Evolutionary conservation across 37 sponge, comb jelly and placozoan genomes (phyloP), one percentile per base, ranked within the genome.

Genomic region (Halichondria panicea): DNA sequence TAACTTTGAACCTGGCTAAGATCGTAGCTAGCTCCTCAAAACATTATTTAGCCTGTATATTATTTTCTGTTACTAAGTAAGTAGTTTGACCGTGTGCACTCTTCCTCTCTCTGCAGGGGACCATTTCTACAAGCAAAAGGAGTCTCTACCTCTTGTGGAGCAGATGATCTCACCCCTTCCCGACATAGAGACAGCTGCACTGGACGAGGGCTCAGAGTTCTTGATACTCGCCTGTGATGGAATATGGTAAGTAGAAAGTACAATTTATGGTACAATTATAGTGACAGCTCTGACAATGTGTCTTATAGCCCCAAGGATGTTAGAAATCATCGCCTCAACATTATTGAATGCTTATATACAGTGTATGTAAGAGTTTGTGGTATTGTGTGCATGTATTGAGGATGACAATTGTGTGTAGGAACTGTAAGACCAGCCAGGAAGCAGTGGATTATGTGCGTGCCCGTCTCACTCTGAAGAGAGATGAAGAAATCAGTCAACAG

Each of bases 211-310:
- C 48, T 89, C 86, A 55, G 84, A 92, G 68, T 96, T 96, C 79
- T 27, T 96, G 31, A 60, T 96, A 3, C 44, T 96, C 25, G 96
- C 96, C 40, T 96, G 92, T 56, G 96, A 96, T 84, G 96, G 96
- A 67, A 92, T 96, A 36, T 96, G 92, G 90, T 89, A 83, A 41
- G 83, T 38, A 13, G 1, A 48, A 70, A 35, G 33, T 19, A 6
- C n/a, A 44, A 68, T 15, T 7, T 36, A 13, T 28, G 66, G 28
- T 37, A 36, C 12, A 7, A 8, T 9, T 59, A 25, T 9, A 38
- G 40, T 22, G 35, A 36, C 11, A 12, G 8, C 9, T 36, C 41
- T 65, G 42, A 25, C 48, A 44, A 3, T 25, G 24, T 68, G 36
- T 64, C 27, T 76, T 15, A 63, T 65, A 12, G n/a, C 38, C 21